A percentile compares a stretch with the other conserved stretches of the same genome.
phyloP scores from a whole-genome alignment of 2,113 vertebrate genomes.

The Charadrius vociferus region DNA sequence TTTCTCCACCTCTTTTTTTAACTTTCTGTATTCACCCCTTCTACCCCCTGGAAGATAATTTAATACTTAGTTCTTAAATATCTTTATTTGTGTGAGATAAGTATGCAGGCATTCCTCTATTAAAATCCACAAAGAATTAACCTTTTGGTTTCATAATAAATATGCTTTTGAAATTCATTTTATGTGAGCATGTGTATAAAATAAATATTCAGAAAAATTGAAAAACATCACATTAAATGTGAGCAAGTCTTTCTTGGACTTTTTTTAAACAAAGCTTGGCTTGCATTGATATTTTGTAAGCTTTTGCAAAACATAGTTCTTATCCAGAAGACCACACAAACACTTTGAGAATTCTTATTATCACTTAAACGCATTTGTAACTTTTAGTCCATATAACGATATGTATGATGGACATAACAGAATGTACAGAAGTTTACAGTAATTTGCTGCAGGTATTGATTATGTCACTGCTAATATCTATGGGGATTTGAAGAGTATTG shows the following conservation, averaged over 20 bases:
- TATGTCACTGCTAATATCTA: background rate
- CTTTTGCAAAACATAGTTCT: background rate
- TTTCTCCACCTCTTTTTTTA: background rate
- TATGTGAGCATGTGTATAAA: background rate
- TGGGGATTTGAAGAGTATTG: background rate
- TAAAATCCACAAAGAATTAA: background rate
- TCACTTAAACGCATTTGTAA: background rate
- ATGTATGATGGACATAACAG: background rate
- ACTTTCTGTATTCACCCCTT: background rate
- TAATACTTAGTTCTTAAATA: background rate
- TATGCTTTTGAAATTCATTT: background rate
- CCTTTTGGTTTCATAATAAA: background rate
- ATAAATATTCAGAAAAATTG: background rate
- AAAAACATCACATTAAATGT: background rate
- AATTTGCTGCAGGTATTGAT: background rate
- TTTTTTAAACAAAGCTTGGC: background rate
- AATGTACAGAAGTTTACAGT: background rate
- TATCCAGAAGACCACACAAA: background rate
- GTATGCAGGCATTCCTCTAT: background rate
- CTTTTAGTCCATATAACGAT: background rate
- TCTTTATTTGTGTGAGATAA: background rate
- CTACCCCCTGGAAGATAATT: background rate
- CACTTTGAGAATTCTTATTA: background rate
- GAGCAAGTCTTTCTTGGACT: background rate
- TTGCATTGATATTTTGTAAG: background rate